These are phyloP conservation scores for Symphodus melops DNA, from an alignment of 2,113 vertebrate species.

Conservation along the genomic window DNA sequence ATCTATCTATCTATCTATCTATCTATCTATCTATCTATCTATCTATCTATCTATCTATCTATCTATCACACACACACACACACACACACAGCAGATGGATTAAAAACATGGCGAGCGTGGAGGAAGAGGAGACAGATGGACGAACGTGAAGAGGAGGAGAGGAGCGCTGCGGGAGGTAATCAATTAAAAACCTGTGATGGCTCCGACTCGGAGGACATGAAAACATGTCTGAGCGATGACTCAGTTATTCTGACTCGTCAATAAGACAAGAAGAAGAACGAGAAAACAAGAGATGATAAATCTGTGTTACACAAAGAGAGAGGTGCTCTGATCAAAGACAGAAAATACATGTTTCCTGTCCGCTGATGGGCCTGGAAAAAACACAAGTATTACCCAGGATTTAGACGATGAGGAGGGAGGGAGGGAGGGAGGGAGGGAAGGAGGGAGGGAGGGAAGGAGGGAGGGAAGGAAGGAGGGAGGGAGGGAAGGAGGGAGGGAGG, in stretches of 20 bases:
- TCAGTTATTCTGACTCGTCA: neutral
- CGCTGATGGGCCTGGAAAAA: neutral
- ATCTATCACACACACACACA: slow-evolving; percentile 33
- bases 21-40: too few relatives aligned
- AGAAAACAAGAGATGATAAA: neutral
- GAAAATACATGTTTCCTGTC: neutral
- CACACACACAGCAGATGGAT: slow-evolving; percentile 27
- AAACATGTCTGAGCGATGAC: neutral
- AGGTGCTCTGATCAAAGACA: neutral
- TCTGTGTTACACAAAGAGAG: neutral
- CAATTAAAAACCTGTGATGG: neutral
- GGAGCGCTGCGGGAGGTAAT: neutral
- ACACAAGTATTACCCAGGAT: neutral
- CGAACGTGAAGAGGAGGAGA: neutral
- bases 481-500: slow-evolving; percentile 16
- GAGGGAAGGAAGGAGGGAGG: neutral
- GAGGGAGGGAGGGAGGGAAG: neutral
- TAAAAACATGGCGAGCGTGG: neutral
- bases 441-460: neutral
- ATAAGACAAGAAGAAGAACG: neutral
- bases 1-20: too few relatives aligned
- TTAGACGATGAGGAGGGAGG: neutral
- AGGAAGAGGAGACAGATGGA: slow-evolving; percentile 3
- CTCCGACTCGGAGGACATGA: neutral
- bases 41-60: too few relatives aligned